Percentiles rank a stretch among this genome's conserved stretches.
phyloP scores from a whole-genome alignment of 2,113 vertebrate genomes.

The Lepisosteus osseus region DNA sequence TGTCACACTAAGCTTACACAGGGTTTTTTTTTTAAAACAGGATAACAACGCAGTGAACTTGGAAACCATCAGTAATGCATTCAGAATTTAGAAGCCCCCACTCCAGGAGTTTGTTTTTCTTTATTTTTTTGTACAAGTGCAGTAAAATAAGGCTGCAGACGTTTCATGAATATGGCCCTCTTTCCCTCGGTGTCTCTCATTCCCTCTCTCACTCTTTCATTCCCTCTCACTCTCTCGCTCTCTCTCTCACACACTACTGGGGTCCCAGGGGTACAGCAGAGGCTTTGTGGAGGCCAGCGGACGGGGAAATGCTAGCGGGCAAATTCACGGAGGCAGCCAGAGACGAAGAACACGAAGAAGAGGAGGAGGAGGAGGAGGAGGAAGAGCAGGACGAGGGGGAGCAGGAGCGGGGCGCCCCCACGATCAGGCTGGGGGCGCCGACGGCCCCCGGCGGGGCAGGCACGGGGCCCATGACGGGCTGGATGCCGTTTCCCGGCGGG shows the following conservation, averaged over 20 bases:
- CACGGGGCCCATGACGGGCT: not conserved
- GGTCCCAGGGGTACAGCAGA: slow-evolving; percentile 56
- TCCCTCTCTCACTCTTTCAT: slow-evolving; percentile 28
- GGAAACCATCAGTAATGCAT: too few relatives aligned
- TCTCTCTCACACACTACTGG: slow-evolving; percentile 39
- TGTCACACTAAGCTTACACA: too few relatives aligned
- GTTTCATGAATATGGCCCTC: slow-evolving; percentile 5
- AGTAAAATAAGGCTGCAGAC: too few relatives aligned
- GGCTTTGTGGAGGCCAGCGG: slow-evolving; percentile 8
- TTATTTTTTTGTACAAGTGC: too few relatives aligned
- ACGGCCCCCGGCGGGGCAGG: slow-evolving; percentile 32
- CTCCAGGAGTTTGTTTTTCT: too few relatives aligned
- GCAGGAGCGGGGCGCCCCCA: slow-evolving; percentile 31
- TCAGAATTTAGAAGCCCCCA: too few relatives aligned
- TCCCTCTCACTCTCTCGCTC: slow-evolving; percentile 31
- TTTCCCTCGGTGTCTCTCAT: slow-evolving; percentile 25
- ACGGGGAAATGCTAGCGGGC: slow-evolving; percentile 51
- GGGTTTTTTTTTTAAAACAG: too few relatives aligned
- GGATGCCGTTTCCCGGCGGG: slow-evolving; percentile 17
- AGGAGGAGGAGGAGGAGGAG: slow-evolving; percentile 47
- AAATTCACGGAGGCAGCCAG: slow-evolving; percentile 66
- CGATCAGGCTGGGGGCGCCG: too few relatives aligned
- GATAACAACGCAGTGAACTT: too few relatives aligned
- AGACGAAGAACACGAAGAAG: slow-evolving; percentile 55
- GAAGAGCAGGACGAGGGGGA: slow-evolving; percentile 37